phyloP scores from a whole-genome alignment of 2,113 vertebrate genomes.

The Atrichornis clamosus region DNA sequence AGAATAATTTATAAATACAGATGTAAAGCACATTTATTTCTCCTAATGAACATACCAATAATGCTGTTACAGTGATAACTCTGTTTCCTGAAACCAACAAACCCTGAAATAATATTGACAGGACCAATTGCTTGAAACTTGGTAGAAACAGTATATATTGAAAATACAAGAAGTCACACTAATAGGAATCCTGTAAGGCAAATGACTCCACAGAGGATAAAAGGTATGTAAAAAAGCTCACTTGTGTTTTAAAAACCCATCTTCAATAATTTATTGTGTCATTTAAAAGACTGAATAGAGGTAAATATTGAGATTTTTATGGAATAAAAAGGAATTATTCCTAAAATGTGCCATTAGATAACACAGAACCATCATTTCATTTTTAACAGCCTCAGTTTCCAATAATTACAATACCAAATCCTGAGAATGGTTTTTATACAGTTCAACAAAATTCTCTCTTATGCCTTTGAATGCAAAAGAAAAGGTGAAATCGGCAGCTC shows the following conservation, averaged over 20 bases:
- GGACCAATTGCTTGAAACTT: conserved; percentile 40
- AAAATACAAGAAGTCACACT: conserved; percentile 8
- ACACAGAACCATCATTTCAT: neutral
- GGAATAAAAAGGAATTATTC: neutral
- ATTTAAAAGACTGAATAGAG: neutral
- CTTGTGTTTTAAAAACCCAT: neutral
- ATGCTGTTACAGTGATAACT: neutral
- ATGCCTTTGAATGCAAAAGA: neutral
- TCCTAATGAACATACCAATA: conserved; percentile 43
- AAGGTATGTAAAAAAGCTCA: neutral
- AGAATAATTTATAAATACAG: conserved; percentile 29
- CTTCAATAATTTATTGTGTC: neutral
- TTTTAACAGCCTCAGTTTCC: neutral
- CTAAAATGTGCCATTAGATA: neutral
- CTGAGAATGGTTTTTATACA: neutral
- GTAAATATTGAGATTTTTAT: neutral
- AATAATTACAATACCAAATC: neutral
- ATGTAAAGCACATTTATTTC: conserved; percentile 1
- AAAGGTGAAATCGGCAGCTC: neutral
- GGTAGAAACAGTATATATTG: neutral
- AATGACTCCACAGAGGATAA: conserved; percentile 23
- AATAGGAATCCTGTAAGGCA: conserved; percentile 40
- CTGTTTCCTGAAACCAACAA: conserved; percentile 53
- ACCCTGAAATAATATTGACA: conserved; percentile 41
- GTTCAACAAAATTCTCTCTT: neutral